A percentile compares a stretch with the other conserved stretches of the same genome.
Evolutionary conservation across 2,888 invertebrate genomes (phyloP).

Genomic region (Tuberolachnus salignus): DNA sequence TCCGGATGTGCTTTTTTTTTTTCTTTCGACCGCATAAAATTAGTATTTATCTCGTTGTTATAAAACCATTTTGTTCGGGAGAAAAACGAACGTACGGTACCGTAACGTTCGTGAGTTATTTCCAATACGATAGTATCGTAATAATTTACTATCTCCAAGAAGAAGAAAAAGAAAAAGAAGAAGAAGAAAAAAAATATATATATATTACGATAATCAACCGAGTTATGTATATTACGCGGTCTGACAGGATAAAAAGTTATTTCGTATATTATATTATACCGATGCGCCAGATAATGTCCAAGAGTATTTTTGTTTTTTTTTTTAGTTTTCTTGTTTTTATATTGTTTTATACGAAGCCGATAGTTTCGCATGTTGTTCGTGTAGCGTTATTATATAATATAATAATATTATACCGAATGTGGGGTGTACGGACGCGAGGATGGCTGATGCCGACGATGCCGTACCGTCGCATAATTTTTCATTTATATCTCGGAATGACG

Average conservation of each 20-base stretch:
- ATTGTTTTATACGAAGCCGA: slow-evolving; percentile 34
- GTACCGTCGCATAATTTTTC: slow-evolving; percentile 59
- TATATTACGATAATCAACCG: slow-evolving; percentile 36
- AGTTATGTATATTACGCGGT: not conserved
- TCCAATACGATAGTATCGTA: not conserved
- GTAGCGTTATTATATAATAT: too few relatives aligned
- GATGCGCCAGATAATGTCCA: slow-evolving; percentile 28
- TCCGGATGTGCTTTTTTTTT: too few relatives aligned
- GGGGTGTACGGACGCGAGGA: slow-evolving; percentile 18
- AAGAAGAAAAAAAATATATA: too few relatives aligned
- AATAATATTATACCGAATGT: not conserved
- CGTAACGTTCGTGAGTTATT: slow-evolving; percentile 3
- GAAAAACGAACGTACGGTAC: not conserved
- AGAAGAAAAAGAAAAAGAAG: not conserved
- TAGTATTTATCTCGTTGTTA: too few relatives aligned
- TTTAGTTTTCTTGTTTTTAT: too few relatives aligned
- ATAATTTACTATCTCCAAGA: slow-evolving; percentile 24
- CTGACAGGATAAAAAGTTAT: slow-evolving; percentile 29
- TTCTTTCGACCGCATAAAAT: too few relatives aligned
- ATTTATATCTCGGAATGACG: slow-evolving; percentile 61
- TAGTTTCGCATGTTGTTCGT: not conserved
- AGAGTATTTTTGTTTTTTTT: slow-evolving; percentile 30
- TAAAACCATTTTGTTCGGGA: too few relatives aligned
- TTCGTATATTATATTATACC: not conserved
- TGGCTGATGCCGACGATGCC: slow-evolving; percentile 3